Conservation (phyloP, 2,888 invertebrate genomes). For the Pandemis cinnamomeana region DNA sequence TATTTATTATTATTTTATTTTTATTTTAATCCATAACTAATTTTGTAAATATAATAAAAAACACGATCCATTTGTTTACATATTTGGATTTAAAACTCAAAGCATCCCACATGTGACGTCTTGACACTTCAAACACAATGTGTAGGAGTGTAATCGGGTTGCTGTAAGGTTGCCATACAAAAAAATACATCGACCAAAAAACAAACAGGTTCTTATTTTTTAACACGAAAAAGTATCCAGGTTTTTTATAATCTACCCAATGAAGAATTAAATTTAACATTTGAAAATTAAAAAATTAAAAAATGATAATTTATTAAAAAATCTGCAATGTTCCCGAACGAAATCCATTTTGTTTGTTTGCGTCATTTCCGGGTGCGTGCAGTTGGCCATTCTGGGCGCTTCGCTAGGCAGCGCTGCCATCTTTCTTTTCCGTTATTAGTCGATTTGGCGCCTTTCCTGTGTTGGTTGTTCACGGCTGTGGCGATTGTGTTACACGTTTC, state of each 20-base stretch:
- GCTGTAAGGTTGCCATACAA: too few species aligned
- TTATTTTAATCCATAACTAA: too few species aligned
- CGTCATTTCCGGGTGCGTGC: conserved; percentile 66
- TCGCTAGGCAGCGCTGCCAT: conserved; percentile 70
- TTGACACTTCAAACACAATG: too few species aligned
- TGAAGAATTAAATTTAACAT: neutral
- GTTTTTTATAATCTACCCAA: neutral
- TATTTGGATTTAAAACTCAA: too few species aligned
- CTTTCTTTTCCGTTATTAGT: conserved; percentile 67
- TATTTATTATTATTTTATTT: too few species aligned
- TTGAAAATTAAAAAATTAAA: neutral
- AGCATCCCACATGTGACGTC: too few species aligned
- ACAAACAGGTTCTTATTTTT: neutral
- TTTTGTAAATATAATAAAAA: too few species aligned
- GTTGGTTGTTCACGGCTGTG: conserved; percentile 76
- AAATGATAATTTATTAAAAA: neutral
- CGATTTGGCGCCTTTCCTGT: conserved; percentile 84
- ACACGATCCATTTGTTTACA: too few species aligned
- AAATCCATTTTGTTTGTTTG: conserved; percentile 52
- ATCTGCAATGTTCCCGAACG: conserved; percentile 29
- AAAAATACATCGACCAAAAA: too few species aligned
- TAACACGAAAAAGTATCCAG: neutral
- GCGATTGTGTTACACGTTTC: conserved; percentile 82
- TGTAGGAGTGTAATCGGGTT: too few species aligned
- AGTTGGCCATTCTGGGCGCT: conserved; percentile 64